Percentiles rank a stretch among this genome's conserved stretches.
Conservation (phyloP, 2,797 vertebrate species). For the Hapalemur alaotrensis region DNA sequence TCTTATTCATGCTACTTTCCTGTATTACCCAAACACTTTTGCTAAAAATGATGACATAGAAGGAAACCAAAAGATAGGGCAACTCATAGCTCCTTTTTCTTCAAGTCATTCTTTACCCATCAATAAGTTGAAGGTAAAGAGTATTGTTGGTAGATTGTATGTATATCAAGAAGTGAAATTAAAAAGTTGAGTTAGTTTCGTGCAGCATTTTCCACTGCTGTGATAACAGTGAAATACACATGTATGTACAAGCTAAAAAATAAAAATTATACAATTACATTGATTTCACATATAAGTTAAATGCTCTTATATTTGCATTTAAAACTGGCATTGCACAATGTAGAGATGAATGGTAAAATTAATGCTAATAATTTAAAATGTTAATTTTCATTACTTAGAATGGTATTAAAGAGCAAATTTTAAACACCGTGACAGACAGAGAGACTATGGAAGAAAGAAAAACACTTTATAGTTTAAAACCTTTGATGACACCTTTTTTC, state of each 20-base stretch:
- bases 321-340: background rate
- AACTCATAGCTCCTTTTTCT: background rate
- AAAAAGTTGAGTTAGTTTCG: conserved; percentile 1
- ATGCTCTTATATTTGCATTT: conserved; percentile 2
- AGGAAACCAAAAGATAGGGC: background rate
- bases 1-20: background rate
- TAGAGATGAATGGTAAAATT: conserved; percentile 14
- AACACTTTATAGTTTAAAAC: conserved; percentile 11
- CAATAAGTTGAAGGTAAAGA: background rate
- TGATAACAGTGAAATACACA: background rate
- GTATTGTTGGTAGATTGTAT: background rate
- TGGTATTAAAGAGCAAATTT: background rate
- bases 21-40: background rate
- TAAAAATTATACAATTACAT: background rate
- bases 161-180: background rate
- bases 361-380: background rate
- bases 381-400: conserved; percentile 3
- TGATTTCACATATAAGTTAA: background rate
- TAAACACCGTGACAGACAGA: background rate
- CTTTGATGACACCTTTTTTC: background rate
- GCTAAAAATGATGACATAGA: background rate
- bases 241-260: background rate
- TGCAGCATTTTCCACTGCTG: background rate
- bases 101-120: background rate
- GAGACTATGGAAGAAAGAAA: background rate